Percentiles rank a stretch among this genome's conserved stretches.
Conservation (phyloP, 2,797 vertebrate genomes). For the Coendou prehensilis region DNA sequence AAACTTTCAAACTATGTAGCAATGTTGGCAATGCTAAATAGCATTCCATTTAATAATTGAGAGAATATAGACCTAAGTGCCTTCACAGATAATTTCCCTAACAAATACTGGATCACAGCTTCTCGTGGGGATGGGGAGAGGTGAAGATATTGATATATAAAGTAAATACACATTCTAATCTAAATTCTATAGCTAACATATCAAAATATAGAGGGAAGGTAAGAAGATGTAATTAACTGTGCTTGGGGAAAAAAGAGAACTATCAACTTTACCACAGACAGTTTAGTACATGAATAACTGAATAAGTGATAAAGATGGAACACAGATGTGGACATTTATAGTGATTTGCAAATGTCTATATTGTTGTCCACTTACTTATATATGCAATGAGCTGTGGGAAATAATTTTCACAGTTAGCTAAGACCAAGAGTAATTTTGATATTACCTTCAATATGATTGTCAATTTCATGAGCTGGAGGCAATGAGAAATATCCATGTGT, state of each 20-base stretch:
- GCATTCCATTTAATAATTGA: conserved; percentile 24
- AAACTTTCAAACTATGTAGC: conserved; percentile 20
- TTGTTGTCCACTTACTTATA: background rate
- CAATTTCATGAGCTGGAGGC: background rate
- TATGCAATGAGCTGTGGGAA: background rate
- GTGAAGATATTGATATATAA: background rate
- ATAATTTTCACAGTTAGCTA: background rate
- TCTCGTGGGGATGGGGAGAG: background rate
- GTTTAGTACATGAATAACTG: conserved; percentile 2
- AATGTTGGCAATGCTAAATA: background rate
- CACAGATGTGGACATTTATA: background rate
- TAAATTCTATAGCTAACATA: background rate
- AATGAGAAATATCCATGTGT: background rate
- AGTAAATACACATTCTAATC: conserved; percentile 3
- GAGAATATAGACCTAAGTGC: background rate
- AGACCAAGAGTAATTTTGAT: background rate
- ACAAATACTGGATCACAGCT: background rate
- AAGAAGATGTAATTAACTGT: background rate
- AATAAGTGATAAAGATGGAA: background rate
- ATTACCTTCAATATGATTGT: background rate
- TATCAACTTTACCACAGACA: background rate
- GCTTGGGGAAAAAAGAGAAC: background rate
- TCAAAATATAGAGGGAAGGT: background rate
- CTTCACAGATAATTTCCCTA: background rate
- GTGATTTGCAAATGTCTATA: background rate